Base-by-base conservation (phyloP, 2,888 invertebrate species). In the Hyppa rectilinea region DNA sequence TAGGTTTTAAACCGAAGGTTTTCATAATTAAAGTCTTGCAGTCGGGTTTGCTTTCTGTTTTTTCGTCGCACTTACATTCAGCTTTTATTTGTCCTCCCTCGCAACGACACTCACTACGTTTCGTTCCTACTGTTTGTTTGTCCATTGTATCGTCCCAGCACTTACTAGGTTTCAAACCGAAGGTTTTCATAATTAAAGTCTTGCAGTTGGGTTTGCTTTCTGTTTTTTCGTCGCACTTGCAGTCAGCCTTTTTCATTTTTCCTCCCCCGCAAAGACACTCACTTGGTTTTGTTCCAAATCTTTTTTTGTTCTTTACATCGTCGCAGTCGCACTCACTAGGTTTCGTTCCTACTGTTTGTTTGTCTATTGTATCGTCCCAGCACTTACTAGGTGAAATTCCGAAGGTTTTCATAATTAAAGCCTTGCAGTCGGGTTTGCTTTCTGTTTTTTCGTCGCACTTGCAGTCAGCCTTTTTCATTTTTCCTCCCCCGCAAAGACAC, bases 71-170 rank as follows among this genome's bases (percentile, higher is more conserved):
- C 20, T 10, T 43, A 12, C 40, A 60, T 5, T 36, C 26, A n/a
- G 17, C 9, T n/a, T 31, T 60, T 0, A 2, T 47, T 45, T 31
- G 3, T 1, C 34, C n/a, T 20, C 17, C 38, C 23, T 20, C 20
- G 17, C 68, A 67, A 12, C 40, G 43, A 14, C 62, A 45, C 3
- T 38, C 26, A 56, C 47, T 71, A 29, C 17, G 10, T 53, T 14
- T 53, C 12, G 20, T 31, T 1, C 5, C 20, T 4, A 29, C 2
- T 4, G 17, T 29, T 4, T 26, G 4, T n/a, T n/a, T n/a, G n/a
- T n/a, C n/a, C n/a, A n/a, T n/a, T n/a, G n/a, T n/a, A n/a, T n/a
- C n/a, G n/a, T n/a, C n/a, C n/a, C n/a, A n/a, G n/a, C n/a, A n/a
- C n/a, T n/a, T n/a, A n/a, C n/a, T n/a, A n/a, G n/a, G n/a, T n/a